Evolutionary conservation across 2,113 vertebrate species (phyloP).

Genomic region (Phalacrocorax carbo): DNA sequence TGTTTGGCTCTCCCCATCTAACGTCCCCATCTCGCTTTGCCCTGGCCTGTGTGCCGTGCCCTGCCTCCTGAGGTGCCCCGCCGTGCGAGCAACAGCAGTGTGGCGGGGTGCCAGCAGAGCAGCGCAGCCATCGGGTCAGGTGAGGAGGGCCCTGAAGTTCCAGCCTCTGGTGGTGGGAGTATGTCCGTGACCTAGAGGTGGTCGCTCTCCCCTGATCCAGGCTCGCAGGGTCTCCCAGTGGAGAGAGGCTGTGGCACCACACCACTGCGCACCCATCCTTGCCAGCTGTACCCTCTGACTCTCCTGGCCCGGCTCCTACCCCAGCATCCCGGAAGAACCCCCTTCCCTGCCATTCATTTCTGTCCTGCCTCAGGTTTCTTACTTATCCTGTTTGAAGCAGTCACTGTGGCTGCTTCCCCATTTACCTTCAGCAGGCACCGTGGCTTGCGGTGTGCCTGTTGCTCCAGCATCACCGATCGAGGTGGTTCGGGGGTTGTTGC

Average conservation of each 20-base stretch:
- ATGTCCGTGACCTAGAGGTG: neutral
- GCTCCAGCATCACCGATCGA: rapidly evolving
- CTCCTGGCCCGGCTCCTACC: neutral
- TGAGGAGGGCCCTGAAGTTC: neutral
- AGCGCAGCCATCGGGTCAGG: rapidly evolving
- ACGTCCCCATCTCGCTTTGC: rapidly evolving
- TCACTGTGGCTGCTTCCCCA: neutral
- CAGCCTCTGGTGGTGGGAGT: neutral
- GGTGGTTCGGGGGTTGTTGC: neutral
- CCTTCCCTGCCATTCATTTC: neutral
- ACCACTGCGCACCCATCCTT: neutral
- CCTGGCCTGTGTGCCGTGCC: neutral
- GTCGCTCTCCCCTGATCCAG: rapidly evolving
- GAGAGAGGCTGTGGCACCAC: neutral
- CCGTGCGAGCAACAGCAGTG: rapidly evolving
- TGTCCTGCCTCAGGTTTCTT: neutral
- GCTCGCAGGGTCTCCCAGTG: neutral
- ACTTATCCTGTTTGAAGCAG: neutral
- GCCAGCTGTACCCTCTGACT: neutral
- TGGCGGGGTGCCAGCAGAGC: neutral
- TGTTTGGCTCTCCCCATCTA: neutral
- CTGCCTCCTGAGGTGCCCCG: neutral
- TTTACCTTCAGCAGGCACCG: neutral
- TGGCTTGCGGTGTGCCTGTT: neutral
- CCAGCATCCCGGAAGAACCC: neutral